Evolutionary conservation across 2,797 vertebrate species (phyloP).

Genomic region (Dallia pectoralis): DNA sequence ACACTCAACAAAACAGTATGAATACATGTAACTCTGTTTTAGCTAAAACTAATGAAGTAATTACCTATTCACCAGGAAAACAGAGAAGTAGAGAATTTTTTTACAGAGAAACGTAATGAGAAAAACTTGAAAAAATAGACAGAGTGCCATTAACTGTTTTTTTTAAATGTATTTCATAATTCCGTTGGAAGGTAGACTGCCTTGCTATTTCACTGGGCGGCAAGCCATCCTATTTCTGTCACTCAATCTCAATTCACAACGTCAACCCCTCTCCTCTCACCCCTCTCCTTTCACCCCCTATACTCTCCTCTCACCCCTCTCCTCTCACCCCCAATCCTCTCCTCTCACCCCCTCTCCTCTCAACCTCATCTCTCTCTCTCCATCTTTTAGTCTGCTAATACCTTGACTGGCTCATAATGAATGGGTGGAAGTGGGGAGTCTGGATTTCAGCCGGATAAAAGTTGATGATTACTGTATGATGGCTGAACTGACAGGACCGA

Average conservation of each 20-base stretch:
- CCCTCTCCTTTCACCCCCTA: not conserved
- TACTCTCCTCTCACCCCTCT: not conserved
- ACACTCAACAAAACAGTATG: no score
- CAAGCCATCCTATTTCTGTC: not conserved
- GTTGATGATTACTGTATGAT: conserved; percentile 78
- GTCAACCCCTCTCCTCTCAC: not conserved
- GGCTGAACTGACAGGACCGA: conserved; percentile 53
- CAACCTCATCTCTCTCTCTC: conserved; percentile 46
- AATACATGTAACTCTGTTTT: no score
- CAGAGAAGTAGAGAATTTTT: not conserved
- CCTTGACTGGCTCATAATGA: conserved; percentile 66
- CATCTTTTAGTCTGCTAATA: conserved; percentile 70
- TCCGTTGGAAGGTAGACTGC: no score
- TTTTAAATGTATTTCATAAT: no score
- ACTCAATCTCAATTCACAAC: not conserved
- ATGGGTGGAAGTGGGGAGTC: conserved; percentile 60
- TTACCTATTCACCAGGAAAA: not conserved
- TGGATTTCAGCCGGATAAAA: conserved; percentile 74
- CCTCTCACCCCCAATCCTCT: not conserved
- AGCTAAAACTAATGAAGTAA: not conserved
- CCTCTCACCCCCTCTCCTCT: conserved; percentile 20
- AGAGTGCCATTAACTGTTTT: no score
- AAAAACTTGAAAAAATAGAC: no score
- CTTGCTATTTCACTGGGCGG: not conserved
- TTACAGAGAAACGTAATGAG: not conserved